A percentile compares a stretch with the other conserved stretches of the same genome.
These are phyloP conservation scores for Oreochromis tanganicae DNA, from an alignment of 2,113 vertebrate species.

Conservation along the genomic window DNA sequence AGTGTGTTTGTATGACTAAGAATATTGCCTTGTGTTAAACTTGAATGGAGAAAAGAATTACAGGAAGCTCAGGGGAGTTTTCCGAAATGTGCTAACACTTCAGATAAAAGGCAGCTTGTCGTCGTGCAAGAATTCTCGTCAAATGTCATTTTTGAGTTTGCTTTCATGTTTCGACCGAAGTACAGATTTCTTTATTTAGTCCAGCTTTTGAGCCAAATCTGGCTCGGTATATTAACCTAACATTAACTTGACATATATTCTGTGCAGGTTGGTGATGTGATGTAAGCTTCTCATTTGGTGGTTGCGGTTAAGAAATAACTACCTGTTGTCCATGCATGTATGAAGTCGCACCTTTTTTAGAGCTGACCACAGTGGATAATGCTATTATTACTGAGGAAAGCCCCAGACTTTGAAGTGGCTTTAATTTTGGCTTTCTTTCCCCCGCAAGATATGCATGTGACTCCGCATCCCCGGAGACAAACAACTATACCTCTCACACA, in stretches of 20 bases:
- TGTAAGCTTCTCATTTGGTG: neutral
- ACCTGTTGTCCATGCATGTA: neutral
- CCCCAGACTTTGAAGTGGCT: constrained; percentile 51
- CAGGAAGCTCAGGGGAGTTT: constrained; percentile 41
- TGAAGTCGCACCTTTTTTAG: constrained; percentile 29
- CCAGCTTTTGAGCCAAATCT: neutral
- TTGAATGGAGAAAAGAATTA: constrained; percentile 23
- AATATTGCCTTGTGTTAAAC: neutral
- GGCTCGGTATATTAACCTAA: neutral
- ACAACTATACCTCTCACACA: constrained; percentile 23
- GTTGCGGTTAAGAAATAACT: neutral
- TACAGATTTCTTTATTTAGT: neutral
- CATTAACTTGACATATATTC: neutral
- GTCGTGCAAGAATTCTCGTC: neutral
- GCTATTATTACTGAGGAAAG: constrained; percentile 55
- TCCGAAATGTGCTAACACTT: constrained; percentile 3
- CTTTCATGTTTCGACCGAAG: neutral
- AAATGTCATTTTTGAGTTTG: neutral
- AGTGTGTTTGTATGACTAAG: neutral
- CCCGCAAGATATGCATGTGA: constrained; percentile 56
- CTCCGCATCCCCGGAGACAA: constrained; percentile 44
- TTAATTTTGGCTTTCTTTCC: constrained; percentile 44
- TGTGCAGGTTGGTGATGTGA: neutral
- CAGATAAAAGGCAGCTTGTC: neutral
- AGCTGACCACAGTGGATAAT: constrained; percentile 2